phyloP scores from a whole-genome alignment of 2,888 invertebrate species.

The Lypha dubia region DNA sequence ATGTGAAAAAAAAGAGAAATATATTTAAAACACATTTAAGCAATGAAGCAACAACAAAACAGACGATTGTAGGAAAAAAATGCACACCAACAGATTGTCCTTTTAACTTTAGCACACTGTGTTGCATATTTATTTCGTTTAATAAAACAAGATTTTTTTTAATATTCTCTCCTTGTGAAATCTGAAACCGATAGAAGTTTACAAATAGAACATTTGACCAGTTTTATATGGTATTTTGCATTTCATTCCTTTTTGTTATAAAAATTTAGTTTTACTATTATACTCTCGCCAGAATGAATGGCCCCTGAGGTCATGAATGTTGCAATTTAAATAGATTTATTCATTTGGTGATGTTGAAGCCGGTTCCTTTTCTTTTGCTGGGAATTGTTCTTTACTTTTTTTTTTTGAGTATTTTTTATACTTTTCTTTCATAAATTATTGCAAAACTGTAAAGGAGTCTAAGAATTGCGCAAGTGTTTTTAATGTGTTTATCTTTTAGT shows the following conservation, averaged over 20 bases:
- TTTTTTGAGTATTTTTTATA: not conserved
- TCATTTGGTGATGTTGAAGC: slow-evolving; percentile 76
- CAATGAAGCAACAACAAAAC: not conserved
- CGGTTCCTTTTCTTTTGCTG: slow-evolving; percentile 35
- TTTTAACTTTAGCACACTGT: slow-evolving; percentile 76
- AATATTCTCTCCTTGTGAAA: slow-evolving; percentile 23
- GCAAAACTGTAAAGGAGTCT: not conserved
- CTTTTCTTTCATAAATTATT: not conserved
- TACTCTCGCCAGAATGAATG: slow-evolving; percentile 76
- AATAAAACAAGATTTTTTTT: slow-evolving; percentile 33
- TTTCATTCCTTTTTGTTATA: slow-evolving; percentile 49
- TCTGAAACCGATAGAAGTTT: slow-evolving; percentile 36
- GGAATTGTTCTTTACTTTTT: not conserved
- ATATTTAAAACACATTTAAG: slow-evolving; percentile 57
- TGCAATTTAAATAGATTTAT: slow-evolving; percentile 81
- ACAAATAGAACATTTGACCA: slow-evolving; percentile 19
- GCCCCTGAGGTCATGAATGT: slow-evolving; percentile 79
- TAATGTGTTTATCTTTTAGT: slow-evolving; percentile 28
- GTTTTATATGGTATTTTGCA: slow-evolving; percentile 35
- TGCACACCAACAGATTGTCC: slow-evolving; percentile 75
- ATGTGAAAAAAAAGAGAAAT: slow-evolving; percentile 59
- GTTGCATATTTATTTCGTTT: slow-evolving; percentile 40
- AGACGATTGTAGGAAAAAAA: not conserved
- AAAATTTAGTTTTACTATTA: slow-evolving; percentile 67
- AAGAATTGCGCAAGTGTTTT: slow-evolving; percentile 3